These are phyloP conservation scores for Thamnaconus septentrionalis DNA, from an alignment of 2,113 vertebrate species.

Conservation along the genomic window DNA sequence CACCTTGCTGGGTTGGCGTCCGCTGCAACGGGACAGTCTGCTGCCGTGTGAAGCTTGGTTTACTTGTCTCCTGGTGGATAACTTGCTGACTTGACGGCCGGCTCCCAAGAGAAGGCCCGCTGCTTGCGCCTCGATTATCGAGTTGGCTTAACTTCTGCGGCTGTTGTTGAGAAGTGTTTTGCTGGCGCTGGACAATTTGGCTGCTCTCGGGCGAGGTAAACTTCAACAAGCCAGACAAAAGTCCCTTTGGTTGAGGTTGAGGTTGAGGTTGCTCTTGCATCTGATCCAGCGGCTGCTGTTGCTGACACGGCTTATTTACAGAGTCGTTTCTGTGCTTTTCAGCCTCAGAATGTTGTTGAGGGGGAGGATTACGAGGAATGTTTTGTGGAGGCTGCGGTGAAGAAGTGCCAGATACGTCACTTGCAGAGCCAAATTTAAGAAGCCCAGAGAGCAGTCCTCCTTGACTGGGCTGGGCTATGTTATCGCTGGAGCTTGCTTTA, in stretches of 20 bases:
- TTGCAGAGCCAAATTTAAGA: constrained; percentile 64
- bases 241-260: constrained; percentile 51
- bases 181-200: constrained; percentile 39
- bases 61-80: constrained; percentile 39
- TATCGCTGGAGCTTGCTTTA: constrained; percentile 56
- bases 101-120: constrained; percentile 6
- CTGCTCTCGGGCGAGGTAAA: constrained; percentile 56
- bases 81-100: constrained; percentile 24
- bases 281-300: constrained; percentile 6
- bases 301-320: constrained; percentile 28
- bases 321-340: constrained; percentile 30
- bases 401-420: constrained; percentile 50
- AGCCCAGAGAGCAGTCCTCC: constrained; percentile 74
- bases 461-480: constrained; percentile 53
- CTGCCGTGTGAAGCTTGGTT: constrained; percentile 47
- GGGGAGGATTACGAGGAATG: constrained; percentile 19
- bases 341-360: constrained; percentile 31
- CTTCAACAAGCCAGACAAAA: constrained; percentile 74
- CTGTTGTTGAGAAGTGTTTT: constrained; percentile 22
- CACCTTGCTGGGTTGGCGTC: constrained; percentile 45
- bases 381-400: constrained; percentile 32
- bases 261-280: constrained; percentile 28
- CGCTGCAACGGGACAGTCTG: constrained; percentile 55
- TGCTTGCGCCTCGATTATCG: constrained; percentile 29
- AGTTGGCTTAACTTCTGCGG: constrained; percentile 20